A percentile compares a stretch with the other conserved stretches of the same genome.
phyloP scores from a whole-genome alignment of 2,113 vertebrate species.

The Chionomys nivalis region DNA sequence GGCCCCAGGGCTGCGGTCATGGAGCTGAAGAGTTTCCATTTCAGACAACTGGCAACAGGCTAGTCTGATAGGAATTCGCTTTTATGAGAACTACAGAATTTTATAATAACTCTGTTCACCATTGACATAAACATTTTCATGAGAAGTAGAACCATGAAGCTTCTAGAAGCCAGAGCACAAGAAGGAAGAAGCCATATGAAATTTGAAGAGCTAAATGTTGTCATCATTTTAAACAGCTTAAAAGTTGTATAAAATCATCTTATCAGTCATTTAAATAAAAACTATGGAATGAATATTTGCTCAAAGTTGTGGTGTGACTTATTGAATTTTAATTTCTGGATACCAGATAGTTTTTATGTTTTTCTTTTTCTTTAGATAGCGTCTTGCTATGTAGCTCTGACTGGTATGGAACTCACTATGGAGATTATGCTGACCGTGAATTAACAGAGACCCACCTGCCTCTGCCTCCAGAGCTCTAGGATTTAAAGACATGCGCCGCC shows the following conservation, averaged over 20 bases:
- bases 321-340: slow-evolving; percentile 27
- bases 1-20: not conserved
- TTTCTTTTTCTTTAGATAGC: not conserved
- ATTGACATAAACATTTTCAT: not conserved
- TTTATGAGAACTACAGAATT: slow-evolving; percentile 43
- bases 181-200: slow-evolving; percentile 46
- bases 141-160: slow-evolving; percentile 29
- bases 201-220: slow-evolving; percentile 38
- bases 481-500: not conserved
- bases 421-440: not conserved
- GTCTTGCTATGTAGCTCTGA: not conserved
- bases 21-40: not conserved
- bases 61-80: slow-evolving; percentile 17
- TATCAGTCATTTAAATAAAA: slow-evolving; percentile 60
- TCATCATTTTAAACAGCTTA: slow-evolving; percentile 14
- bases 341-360: not conserved
- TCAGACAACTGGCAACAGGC: not conserved
- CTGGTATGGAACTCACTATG: not conserved
- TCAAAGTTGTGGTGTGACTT: not conserved
- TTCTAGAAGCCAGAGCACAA: slow-evolving; percentile 19
- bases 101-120: not conserved
- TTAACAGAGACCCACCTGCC: not conserved
- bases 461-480: not conserved
- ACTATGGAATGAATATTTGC: slow-evolving; percentile 56
- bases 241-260: slow-evolving; percentile 55